Evolutionary conservation across 2,888 invertebrate species (phyloP), one percentile per base, ranked within the genome.

Genomic region (Elaeidobius kamerunicus): DNA sequence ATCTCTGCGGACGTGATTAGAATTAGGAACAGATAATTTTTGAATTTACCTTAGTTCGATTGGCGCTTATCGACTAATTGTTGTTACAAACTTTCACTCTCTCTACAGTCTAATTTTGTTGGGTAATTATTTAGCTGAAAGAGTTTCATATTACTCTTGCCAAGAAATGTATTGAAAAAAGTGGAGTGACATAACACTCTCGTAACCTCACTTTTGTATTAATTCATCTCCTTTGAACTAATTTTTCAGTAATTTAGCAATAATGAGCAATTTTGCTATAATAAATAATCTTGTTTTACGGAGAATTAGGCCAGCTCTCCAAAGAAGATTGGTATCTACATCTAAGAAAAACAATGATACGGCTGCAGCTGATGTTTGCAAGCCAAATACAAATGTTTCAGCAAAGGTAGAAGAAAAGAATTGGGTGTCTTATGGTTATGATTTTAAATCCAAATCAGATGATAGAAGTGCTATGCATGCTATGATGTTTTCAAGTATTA

Each of bases 341-440:
- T 81, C 82, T 82, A 78, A 80, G 12, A 35, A 35, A 14, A 35
- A 35, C 15, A 35, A 35, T 15, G 35, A 35, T 56, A 81, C 82
- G 32, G 63, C 71, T 14, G 67, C 71, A 11, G 46, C 49, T 3
- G 49, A 52, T 17, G 45, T 36, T 18, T 45, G 43, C 41, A 40
- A 47, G 30, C 4, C 30, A 7, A 30, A 9, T 30, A 23, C 23
- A 23, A 23, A 23, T 23, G 36, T 77, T 41, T 55, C 58, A 28
- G 59, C 72, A 68, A 68, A 77, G 44, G 48, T 32, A 39, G 57
- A 56, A 20, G 59, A 50, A 7, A 83, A 86, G 67, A 84, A 86
- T 69, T 95, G 93, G 92, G 78, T 89, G 61, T 86, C 85, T 71
- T 93, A 86, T 73, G 95, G 95, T 3, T 94, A 85, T 66, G 80